Base-by-base conservation (phyloP, 1,140 invertebrate species). In the Choristoneura fumiferana region DNA sequence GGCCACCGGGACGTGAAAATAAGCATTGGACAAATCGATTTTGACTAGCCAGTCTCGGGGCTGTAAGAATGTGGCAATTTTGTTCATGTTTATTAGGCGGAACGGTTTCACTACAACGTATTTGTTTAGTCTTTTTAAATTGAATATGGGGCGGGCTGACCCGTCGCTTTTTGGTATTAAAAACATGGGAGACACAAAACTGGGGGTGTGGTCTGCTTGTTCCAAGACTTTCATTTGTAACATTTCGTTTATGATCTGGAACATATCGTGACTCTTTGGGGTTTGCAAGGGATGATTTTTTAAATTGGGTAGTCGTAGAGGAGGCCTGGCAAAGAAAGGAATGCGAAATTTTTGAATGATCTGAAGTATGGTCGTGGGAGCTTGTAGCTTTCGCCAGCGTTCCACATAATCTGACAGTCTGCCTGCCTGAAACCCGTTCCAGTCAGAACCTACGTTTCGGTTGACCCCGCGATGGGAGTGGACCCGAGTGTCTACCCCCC, bases 1-100 rank as follows among this genome's bases (percentile, higher is more conserved):
- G 8, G 67, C 64, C 10, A 78, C 60, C 10, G 63, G 70, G 1
- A 76, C 17, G 40, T 71, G 71, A 35, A 76, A 76, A 37, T 74
- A 76, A 0, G 67, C 69, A 38, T 74, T 65, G 1, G 68, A 69
- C 5, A 78, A 8, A 37, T 78, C 69, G 17, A 78, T 60, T 40
- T 61, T 56, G 4, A 55, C 39, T 59, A 73, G 43, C 66, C 66
- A 76, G 49, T 76, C 71, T 38, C 52, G 58, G 10, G 56, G 9
- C 17, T 78, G 69, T 0, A 78, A 49, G 52, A 76, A 76, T 0
- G 62, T 56, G 58, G 72, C 65, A 18, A 71, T 54, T 36, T 56
- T 49, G 6, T 60, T 57, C 17, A 69, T 63, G 8, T 66, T 71
- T 13, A 78, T 66, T 22, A 76, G 57, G 3, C 57, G 34, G 54